Conservation (phyloP, 37 sponge, comb jelly and placozoan species). For the Tethya wilhelma region DNA sequence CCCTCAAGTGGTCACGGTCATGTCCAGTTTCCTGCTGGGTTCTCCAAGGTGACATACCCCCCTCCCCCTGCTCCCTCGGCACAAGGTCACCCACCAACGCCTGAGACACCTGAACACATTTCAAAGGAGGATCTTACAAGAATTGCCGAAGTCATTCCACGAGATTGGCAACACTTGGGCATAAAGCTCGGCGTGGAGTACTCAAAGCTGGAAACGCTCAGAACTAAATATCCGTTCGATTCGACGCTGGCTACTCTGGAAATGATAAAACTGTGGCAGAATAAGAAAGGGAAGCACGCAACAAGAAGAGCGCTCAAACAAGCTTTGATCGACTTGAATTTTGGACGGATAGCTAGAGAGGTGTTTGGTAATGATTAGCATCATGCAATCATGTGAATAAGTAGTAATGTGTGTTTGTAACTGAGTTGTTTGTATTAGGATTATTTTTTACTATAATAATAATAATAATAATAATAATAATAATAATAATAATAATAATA, state of each 20-base stretch:
- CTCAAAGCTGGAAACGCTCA: slow-evolving; percentile 3
- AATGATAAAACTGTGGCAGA: slow-evolving; percentile 48
- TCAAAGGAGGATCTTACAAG: slow-evolving; percentile 9
- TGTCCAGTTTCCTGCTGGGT: background rate
- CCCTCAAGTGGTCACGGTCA: too few relatives aligned
- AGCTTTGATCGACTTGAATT: slow-evolving; percentile 22
- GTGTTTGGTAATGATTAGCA: slow-evolving; percentile 28
- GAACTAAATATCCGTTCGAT: slow-evolving; percentile 5
- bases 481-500: too few relatives aligned
- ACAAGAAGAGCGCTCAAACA: slow-evolving; percentile 41
- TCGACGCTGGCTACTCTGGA: slow-evolving; percentile 18
- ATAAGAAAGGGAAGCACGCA: slow-evolving; percentile 16
- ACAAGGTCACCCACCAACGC: background rate
- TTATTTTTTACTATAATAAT: background rate
- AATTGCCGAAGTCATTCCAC: slow-evolving; percentile 25
- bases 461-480: too few relatives aligned
- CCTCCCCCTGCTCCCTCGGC: background rate
- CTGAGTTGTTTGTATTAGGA: background rate
- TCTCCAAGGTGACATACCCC: background rate
- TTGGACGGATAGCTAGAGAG: slow-evolving; percentile 26
- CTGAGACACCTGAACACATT: slow-evolving; percentile 2
- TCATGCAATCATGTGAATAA: too few relatives aligned
- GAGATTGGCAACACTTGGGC: slow-evolving; percentile 48
- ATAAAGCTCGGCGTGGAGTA: slow-evolving; percentile 37
- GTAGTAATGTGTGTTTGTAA: too few relatives aligned